Conservation (phyloP, 1,140 invertebrate species). For the Drosophila repletoides region DNA sequence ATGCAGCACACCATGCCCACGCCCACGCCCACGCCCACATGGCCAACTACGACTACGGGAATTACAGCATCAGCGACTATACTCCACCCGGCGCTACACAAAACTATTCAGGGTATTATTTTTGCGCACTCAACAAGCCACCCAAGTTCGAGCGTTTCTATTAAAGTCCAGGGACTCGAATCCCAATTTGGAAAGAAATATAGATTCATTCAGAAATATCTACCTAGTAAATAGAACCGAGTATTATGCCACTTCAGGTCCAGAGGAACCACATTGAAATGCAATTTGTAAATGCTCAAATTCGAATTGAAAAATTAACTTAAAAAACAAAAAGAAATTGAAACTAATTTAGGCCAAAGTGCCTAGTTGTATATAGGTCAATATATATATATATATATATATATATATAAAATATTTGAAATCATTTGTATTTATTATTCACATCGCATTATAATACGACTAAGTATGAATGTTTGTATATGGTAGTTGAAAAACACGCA, state of each 20-base stretch:
- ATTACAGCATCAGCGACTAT: constrained; percentile 80
- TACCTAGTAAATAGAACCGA: no score
- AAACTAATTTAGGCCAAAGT: constrained; percentile 31
- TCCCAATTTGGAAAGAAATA: neutral
- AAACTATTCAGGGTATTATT: constrained; percentile 82
- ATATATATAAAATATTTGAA: constrained; percentile 14
- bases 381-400: constrained; percentile 41
- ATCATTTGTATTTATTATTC: constrained; percentile 49
- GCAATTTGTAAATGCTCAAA: constrained; percentile 72
- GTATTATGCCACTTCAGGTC: neutral
- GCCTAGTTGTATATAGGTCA: constrained; percentile 49
- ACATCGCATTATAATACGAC: constrained; percentile 19
- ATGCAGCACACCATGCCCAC: constrained; percentile 43
- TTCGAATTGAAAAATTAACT: constrained; percentile 41
- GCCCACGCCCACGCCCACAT: constrained; percentile 60
- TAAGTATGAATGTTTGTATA: constrained; percentile 37
- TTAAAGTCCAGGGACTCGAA: constrained; percentile 37
- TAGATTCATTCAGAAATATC: neutral
- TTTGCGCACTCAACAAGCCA: constrained; percentile 81
- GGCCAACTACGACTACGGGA: constrained; percentile 73
- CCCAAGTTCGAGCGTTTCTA: constrained; percentile 80
- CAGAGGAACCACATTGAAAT: constrained; percentile 25
- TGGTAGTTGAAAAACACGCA: constrained; percentile 79
- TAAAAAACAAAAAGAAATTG: constrained; percentile 21
- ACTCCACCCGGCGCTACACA: constrained; percentile 81